Conservation (phyloP, 2,797 vertebrate genomes). For the Hippoglossus hippoglossus region DNA sequence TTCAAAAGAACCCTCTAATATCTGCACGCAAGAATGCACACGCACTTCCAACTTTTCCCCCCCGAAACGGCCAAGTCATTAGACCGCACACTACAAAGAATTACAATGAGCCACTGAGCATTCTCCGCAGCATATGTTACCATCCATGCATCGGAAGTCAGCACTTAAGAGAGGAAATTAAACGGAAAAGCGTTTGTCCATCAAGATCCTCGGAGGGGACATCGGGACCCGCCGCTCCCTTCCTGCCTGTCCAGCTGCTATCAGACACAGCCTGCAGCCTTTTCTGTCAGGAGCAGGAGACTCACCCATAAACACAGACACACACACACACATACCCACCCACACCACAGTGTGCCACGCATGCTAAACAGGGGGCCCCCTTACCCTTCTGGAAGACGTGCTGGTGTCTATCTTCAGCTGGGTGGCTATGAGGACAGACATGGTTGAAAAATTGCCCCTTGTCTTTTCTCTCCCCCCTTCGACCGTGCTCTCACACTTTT, state of each 20-base stretch:
- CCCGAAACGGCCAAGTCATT: conserved; percentile 27
- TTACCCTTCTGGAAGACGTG: conserved; percentile 76
- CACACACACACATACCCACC: conserved; percentile 4
- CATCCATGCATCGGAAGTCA: conserved; percentile 39
- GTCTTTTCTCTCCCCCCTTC: conserved; percentile 30
- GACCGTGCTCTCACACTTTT: conserved; percentile 63
- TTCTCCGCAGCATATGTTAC: conserved; percentile 37
- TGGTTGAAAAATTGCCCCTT: conserved; percentile 62
- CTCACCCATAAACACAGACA: conserved; percentile 69
- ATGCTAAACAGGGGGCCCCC: conserved; percentile 71
- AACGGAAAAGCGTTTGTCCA: conserved; percentile 37
- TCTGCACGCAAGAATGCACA: conserved; percentile 9
- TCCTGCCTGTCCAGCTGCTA: conserved; percentile 56
- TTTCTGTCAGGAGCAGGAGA: conserved; percentile 62
- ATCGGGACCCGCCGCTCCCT: conserved; percentile 31
- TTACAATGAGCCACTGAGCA: conserved; percentile 47
- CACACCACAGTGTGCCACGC: conserved; percentile 60
- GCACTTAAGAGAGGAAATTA: conserved; percentile 34
- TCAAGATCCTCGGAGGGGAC: conserved; percentile 43
- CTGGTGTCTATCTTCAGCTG: conserved; percentile 83
- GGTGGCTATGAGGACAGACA: conserved; percentile 85
- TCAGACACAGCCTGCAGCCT: conserved; percentile 64
- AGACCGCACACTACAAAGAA: conserved; percentile 52
- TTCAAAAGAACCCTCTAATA: conserved; percentile 4
- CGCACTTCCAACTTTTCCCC: conserved; percentile 49